These are phyloP conservation scores for Ptychobarbus kaznakovi DNA, from an alignment of 2,797 vertebrate species.

Conservation along the genomic window DNA sequence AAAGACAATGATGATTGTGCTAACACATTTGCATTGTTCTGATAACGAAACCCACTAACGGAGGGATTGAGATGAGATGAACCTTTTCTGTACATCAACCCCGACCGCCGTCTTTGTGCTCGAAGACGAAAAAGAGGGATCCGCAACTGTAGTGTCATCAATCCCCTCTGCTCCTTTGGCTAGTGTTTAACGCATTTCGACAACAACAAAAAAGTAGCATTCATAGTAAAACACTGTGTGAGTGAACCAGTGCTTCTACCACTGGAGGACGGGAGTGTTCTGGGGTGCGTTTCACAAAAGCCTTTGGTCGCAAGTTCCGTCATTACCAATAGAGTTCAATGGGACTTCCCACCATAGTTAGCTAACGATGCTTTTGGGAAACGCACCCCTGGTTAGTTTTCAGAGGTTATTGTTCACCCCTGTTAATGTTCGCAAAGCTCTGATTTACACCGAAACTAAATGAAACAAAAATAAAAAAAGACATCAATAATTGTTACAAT, in stretches of 20 bases:
- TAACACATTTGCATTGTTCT: constrained; percentile 37
- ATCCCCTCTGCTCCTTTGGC: constrained; percentile 68
- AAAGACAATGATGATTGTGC: constrained; percentile 42
- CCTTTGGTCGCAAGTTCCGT: no score
- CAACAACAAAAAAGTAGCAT: constrained; percentile 40
- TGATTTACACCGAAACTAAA: constrained; percentile 59
- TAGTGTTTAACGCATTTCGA: constrained; percentile 63
- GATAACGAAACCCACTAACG: constrained; percentile 29
- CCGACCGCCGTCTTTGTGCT: constrained; percentile 54
- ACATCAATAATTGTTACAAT: constrained; percentile 72
- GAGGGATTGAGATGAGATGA: constrained; percentile 57
- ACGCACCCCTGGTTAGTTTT: constrained; percentile 55
- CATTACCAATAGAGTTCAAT: no score
- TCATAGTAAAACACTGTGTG: constrained; percentile 34
- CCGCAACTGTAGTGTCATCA: constrained; percentile 38
- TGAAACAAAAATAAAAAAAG: constrained; percentile 63
- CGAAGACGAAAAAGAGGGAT: constrained; percentile 39
- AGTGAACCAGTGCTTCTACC: constrained; percentile 52
- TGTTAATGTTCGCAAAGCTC: constrained; percentile 39
- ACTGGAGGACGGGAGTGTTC: constrained; percentile 58
- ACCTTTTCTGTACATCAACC: constrained; percentile 24
- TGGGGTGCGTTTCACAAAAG: not conserved
- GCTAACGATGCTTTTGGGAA: no score
- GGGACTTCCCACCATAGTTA: no score
- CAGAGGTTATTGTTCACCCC: constrained; percentile 58